Conservation (phyloP, 2,113 vertebrate species). For the Erythrolamprus reginae region DNA sequence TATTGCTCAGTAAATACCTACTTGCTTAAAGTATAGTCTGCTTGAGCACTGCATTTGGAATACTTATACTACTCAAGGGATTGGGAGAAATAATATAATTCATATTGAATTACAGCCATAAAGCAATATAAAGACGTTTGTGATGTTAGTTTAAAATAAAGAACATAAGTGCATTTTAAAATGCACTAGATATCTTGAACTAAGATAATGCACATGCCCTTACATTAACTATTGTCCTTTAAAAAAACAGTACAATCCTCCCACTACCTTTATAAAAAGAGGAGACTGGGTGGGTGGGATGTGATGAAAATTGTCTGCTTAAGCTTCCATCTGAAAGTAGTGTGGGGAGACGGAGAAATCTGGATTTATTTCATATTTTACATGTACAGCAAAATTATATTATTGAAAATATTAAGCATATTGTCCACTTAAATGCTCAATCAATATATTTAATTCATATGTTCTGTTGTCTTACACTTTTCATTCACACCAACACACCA, state of each 20-base stretch:
- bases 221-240: background rate
- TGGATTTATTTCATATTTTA: background rate
- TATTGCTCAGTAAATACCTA: background rate
- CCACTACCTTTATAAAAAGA: constrained; percentile 2
- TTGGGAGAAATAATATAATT: background rate
- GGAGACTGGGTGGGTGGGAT: background rate
- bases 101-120: background rate
- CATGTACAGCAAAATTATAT: background rate
- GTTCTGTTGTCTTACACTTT: background rate
- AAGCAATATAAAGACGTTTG: background rate
- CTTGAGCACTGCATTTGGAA: background rate
- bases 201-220: background rate
- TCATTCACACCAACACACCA: background rate
- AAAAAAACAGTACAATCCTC: background rate
- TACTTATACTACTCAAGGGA: background rate
- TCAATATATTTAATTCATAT: background rate
- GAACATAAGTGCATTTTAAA: background rate
- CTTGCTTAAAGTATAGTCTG: background rate
- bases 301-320: background rate
- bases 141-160: background rate
- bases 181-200: background rate
- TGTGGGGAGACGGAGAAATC: background rate
- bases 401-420: background rate
- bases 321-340: background rate
- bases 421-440: background rate